A percentile compares a stretch with the other conserved stretches of the same genome.
phyloP scores from a whole-genome alignment of 2,113 vertebrate species.

The Calypte anna region DNA sequence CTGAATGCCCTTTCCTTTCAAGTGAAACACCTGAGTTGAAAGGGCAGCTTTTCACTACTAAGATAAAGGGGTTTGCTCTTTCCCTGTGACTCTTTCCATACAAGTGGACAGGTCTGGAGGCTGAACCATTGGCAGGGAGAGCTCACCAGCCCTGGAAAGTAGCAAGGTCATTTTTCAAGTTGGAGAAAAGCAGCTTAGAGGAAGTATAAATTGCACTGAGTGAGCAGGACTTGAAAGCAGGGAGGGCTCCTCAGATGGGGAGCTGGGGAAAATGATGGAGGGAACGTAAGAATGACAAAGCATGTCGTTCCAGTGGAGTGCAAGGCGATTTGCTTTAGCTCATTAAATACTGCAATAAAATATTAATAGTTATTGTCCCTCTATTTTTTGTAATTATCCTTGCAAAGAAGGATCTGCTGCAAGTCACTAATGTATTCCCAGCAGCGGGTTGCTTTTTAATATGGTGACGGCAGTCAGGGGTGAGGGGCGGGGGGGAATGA shows the following conservation, averaged over 20 bases:
- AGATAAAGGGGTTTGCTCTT: slow-evolving; percentile 36
- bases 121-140: background rate
- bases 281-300: slow-evolving; percentile 71
- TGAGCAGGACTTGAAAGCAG: slow-evolving; percentile 43
- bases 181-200: slow-evolving; percentile 37
- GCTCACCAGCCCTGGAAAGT: background rate
- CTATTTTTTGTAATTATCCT: slow-evolving; percentile 82
- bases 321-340: slow-evolving; percentile 77
- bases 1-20: background rate
- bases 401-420: slow-evolving; percentile 75
- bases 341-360: slow-evolving; percentile 81
- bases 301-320: slow-evolving; percentile 71
- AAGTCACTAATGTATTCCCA: slow-evolving; percentile 78
- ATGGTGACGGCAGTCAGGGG: slow-evolving; percentile 50
- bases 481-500: background rate
- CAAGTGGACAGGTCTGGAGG: background rate
- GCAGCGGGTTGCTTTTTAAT: slow-evolving; percentile 77
- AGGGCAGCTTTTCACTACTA: background rate
- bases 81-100: rapidly evolving
- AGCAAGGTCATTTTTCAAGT: slow-evolving; percentile 43
- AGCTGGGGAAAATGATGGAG: slow-evolving; percentile 49
- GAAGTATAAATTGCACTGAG: slow-evolving; percentile 45
- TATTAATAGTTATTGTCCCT: slow-evolving; percentile 82
- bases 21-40: slow-evolving; percentile 29
- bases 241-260: slow-evolving; percentile 58